Evolutionary conservation across 2,113 vertebrate species (phyloP).

Genomic region (Pseudorectes ferrugineus): DNA sequence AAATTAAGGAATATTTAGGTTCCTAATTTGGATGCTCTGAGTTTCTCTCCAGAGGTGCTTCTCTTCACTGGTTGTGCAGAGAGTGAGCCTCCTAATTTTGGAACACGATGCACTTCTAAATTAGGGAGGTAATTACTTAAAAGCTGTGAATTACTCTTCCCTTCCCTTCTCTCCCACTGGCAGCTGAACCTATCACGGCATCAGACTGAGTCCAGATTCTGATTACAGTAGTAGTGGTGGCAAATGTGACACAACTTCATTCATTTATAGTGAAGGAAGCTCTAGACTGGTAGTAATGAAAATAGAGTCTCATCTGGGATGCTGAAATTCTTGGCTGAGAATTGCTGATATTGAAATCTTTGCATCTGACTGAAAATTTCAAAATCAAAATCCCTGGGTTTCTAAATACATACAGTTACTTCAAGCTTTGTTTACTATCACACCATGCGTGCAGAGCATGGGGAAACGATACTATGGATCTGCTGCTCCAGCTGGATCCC

Average conservation of each 20-base stretch:
- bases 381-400: not conserved
- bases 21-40: not conserved
- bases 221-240: not conserved
- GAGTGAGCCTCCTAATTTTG: not conserved
- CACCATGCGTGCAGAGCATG: not conserved
- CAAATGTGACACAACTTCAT: not conserved
- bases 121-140: not conserved
- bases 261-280: not conserved
- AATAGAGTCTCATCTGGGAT: not conserved
- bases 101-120: not conserved
- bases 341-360: not conserved
- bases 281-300: not conserved
- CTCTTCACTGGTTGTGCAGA: not conserved
- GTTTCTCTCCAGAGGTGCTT: not conserved
- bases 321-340: not conserved
- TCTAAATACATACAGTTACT: not conserved
- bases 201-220: not conserved
- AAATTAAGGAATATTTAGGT: not conserved
- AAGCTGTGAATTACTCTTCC: not conserved
- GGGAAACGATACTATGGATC: not conserved
- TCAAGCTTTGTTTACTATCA: not conserved
- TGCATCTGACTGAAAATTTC: not conserved
- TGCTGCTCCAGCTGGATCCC: not conserved
- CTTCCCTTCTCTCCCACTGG: not conserved
- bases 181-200: not conserved